These are phyloP conservation scores for Drosophila siamana DNA, from an alignment of 2,888 invertebrate genomes.

Conservation along the genomic window DNA sequence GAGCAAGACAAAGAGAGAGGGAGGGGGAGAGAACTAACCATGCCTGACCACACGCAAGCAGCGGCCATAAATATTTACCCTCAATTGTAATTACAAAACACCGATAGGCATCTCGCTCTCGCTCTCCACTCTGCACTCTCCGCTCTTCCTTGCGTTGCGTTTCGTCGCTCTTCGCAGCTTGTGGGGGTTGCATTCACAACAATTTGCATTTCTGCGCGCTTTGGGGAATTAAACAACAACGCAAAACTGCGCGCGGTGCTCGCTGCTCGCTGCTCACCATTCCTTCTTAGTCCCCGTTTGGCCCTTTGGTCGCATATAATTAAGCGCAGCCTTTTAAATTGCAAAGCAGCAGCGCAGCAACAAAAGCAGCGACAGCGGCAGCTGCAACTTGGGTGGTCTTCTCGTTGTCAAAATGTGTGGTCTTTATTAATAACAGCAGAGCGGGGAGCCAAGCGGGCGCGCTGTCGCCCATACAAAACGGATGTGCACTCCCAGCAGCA, in stretches of 20 bases:
- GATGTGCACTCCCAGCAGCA: conserved; percentile 56
- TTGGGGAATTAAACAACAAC: conserved; percentile 70
- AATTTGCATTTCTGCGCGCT: conserved; percentile 74
- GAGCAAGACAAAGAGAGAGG: neutral
- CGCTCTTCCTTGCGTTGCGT: neutral
- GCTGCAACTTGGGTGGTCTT: conserved; percentile 84
- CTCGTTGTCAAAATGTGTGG: conserved; percentile 85
- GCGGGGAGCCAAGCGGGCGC: conserved; percentile 31
- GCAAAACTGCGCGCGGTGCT: conserved; percentile 37
- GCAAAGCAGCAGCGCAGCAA: conserved; percentile 50
- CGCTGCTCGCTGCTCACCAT: conserved; percentile 18
- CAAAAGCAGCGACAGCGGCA: conserved; percentile 32
- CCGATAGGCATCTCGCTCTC: conserved; percentile 78
- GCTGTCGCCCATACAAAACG: conserved; percentile 81
- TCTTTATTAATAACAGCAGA: conserved; percentile 85
- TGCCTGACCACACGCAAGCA: conserved; percentile 75
- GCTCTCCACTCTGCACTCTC: conserved; percentile 18
- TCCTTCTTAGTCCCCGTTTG: conserved; percentile 12
- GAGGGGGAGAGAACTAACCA: conserved; percentile 51
- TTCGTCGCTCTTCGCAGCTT: conserved; percentile 26
- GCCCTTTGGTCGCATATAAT: conserved; percentile 68
- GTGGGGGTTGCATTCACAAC: conserved; percentile 62
- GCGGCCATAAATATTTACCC: conserved; percentile 76
- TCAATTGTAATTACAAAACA: conserved; percentile 80
- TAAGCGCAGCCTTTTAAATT: conserved; percentile 79